Conservation (phyloP, 1,140 invertebrate genomes). For the Olivierus martensii region DNA sequence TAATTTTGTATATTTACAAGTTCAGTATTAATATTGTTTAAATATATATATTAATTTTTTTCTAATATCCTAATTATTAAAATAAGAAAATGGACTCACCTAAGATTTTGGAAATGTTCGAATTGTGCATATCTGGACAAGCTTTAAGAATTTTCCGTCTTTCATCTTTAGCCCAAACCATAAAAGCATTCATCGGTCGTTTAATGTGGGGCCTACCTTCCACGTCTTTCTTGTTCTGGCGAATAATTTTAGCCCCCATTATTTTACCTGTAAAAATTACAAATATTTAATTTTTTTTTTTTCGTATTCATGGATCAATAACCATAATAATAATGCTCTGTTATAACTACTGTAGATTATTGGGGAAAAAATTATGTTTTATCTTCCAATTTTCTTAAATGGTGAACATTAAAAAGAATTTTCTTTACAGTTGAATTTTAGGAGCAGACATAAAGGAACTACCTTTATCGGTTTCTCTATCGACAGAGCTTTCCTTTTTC, state of each 20-base stretch:
- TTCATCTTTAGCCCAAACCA: constrained; percentile 98
- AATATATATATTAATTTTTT: too few species aligned
- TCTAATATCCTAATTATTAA: too few species aligned
- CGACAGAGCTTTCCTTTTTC: too few species aligned
- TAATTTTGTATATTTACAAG: too few species aligned
- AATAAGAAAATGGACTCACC: constrained; percentile 42
- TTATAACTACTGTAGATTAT: too few species aligned
- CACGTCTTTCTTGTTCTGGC: constrained; percentile 67
- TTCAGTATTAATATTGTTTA: too few species aligned
- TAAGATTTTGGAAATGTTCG: constrained; percentile 98
- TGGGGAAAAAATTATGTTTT: too few species aligned
- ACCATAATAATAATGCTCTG: too few species aligned
- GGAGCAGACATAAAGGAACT: not conserved
- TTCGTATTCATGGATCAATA: too few species aligned
- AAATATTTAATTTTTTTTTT: not conserved
- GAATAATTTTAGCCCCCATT: constrained; percentile 66
- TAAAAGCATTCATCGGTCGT: constrained; percentile 98
- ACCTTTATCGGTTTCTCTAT: too few species aligned
- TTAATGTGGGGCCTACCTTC: constrained; percentile 95
- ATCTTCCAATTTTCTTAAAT: too few species aligned
- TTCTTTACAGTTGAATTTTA: not conserved
- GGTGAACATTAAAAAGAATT: too few species aligned
- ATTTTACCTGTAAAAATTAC: constrained; percentile 32
- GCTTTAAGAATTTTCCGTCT: constrained; percentile 94
- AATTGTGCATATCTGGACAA: constrained; percentile 99